phyloP scores from a whole-genome alignment of 1,140 invertebrate genomes.

The Zaprionus taronus region DNA sequence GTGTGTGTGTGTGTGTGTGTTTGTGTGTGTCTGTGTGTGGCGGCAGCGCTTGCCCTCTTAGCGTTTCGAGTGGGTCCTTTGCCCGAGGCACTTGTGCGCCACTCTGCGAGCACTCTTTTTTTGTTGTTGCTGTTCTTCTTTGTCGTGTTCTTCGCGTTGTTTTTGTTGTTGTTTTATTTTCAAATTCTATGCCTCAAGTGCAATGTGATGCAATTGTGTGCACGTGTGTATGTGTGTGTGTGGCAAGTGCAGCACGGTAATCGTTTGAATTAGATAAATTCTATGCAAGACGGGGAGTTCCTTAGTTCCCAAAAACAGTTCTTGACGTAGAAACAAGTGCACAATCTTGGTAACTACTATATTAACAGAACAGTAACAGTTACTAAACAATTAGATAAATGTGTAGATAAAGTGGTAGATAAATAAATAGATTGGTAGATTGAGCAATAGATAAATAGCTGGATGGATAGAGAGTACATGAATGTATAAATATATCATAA shows the following conservation, averaged over 20 bases:
- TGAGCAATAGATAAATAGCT: neutral
- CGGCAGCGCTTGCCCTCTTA: slow-evolving; percentile 43
- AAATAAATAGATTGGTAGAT: no score
- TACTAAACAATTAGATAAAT: neutral
- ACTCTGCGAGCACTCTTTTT: slow-evolving; percentile 48
- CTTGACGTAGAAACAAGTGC: no score
- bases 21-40: slow-evolving; percentile 24
- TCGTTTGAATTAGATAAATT: slow-evolving; percentile 23
- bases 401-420: neutral
- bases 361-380: no score
- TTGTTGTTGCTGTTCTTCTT: slow-evolving; percentile 2
- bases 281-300: neutral
- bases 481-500: no score
- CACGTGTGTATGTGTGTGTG: neutral
- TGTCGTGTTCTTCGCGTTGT: slow-evolving; percentile 4
- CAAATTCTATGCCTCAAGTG: slow-evolving; percentile 24
- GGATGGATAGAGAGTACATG: neutral
- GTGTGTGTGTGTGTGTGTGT: slow-evolving; percentile 34
- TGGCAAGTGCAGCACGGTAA: neutral
- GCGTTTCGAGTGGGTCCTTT: slow-evolving; percentile 63
- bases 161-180: slow-evolving; percentile 21
- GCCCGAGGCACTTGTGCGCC: slow-evolving; percentile 57
- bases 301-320: no score
- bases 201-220: slow-evolving; percentile 10
- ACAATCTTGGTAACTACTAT: no score